Evolutionary conservation across 2,797 vertebrate genomes (phyloP), one percentile per base, ranked within the genome.

Genomic region (Phrynocephalus vlangalii): DNA sequence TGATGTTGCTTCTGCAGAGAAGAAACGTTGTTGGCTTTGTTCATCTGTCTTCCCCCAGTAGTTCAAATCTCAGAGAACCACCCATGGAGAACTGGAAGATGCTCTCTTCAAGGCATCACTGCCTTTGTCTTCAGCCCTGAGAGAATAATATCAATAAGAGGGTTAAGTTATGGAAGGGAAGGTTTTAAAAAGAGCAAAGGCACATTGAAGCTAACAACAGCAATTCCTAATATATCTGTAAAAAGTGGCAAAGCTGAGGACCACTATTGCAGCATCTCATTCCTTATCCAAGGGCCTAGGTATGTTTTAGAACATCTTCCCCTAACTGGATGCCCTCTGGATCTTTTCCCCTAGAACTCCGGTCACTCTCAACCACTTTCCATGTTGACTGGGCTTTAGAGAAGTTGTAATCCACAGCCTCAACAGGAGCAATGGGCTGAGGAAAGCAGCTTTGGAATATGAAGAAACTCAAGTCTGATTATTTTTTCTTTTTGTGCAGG

Each of bases 31-130:
- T 70, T 0, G 15, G 79, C 91, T 0, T 87, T 85, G 79, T 89
- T 91, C 94, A 93, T 94, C 93, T 88, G 92, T 84, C 87, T 93
- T 94, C 94, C 92, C 95, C 38, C 33, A 30, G 91, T 92, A 92
- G 93, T 94, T 93, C 95, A 96, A 95, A 85, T 95, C 94, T 94
- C 94, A 96, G 18, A 86, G 79, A 87, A 92, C 70, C 86, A 91
- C 92, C 94, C 95, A 93, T 94, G 92, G 91, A 93, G 92, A 88
- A 89, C 88, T 90, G 87, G 84, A 91, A 90, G 92, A 87, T 16
- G 91, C 84, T 86, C 87, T 91, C 88, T 92, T 95, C 87, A 91
- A 84, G 92, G 92, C 85, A 52, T 87, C 89, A 87, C 76, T 86
- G 87, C 87, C 79, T 87, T 86, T 24, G 50, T 88, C 89, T 88